A percentile compares a stretch with the other conserved stretches of the same genome.
Evolutionary conservation across 2,888 invertebrate genomes (phyloP).

Genomic region (Isotomurus palustris): DNA sequence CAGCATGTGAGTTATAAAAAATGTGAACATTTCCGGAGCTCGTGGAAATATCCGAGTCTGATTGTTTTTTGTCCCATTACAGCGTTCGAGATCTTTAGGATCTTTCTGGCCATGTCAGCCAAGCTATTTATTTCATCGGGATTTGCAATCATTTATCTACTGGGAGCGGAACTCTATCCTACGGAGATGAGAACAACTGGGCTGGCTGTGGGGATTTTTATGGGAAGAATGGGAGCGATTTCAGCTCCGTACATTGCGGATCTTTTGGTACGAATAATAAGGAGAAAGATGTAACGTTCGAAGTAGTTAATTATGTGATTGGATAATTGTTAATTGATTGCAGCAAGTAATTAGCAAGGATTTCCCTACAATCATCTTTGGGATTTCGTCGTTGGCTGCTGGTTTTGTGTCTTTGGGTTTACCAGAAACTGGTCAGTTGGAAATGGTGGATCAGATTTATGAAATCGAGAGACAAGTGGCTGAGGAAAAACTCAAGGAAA

Average conservation of each 20-base stretch:
- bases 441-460: constrained; percentile 37
- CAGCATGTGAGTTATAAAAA: constrained; percentile 18
- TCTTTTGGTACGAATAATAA: constrained; percentile 28
- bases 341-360: constrained; percentile 35
- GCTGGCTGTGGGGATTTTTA: constrained; percentile 29
- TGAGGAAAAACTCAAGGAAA: constrained; percentile 22
- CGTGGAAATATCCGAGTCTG: neutral
- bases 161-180: constrained; percentile 43
- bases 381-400: constrained; percentile 22
- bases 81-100: constrained; percentile 31
- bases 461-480: constrained; percentile 26
- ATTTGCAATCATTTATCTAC: constrained; percentile 39
- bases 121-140: constrained; percentile 40
- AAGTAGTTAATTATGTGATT: neutral
- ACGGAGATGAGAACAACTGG: constrained; percentile 41
- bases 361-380: constrained; percentile 41
- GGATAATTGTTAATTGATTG: constrained; percentile 5
- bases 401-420: constrained; percentile 31
- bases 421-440: constrained; percentile 40
- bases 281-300: neutral
- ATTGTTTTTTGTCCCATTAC: neutral
- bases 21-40: neutral
- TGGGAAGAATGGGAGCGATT: constrained; percentile 41
- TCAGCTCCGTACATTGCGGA: constrained; percentile 41
- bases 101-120: constrained; percentile 38